Conservation (phyloP, 2,113 vertebrate genomes). For the Oreotragus oreotragus region DNA sequence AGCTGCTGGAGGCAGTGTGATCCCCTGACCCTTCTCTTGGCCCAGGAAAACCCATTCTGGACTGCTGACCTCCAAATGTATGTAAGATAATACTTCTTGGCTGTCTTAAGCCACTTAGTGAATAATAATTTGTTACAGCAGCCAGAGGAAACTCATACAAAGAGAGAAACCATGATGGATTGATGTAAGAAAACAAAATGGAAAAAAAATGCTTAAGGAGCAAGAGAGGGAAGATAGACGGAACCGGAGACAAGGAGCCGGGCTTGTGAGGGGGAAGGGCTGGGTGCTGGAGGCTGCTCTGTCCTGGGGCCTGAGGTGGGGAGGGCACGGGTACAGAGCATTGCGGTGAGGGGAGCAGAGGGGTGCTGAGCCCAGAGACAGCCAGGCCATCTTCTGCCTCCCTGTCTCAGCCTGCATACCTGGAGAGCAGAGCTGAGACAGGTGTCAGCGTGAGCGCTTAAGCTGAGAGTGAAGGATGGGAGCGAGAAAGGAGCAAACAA, state of each 20-base stretch:
- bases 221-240: background rate
- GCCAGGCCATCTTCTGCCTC: too few species aligned
- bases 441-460: too few species aligned
- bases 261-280: background rate
- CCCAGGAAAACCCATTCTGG: background rate
- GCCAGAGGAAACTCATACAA: background rate
- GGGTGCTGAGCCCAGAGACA: background rate
- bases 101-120: background rate
- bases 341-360: background rate
- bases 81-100: background rate
- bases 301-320: background rate
- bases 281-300: too few species aligned
- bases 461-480: background rate
- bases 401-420: background rate
- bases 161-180: background rate
- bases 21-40: background rate
- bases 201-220: background rate
- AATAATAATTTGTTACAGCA: background rate
- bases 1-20: background rate
- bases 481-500: too few species aligned
- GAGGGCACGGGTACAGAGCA: accelerated
- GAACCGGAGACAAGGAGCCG: background rate
- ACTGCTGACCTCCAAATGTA: background rate
- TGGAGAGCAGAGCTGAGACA: background rate
- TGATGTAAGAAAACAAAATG: background rate